These are phyloP conservation scores for Periophthalmus magnuspinnatus DNA, from an alignment of 2,797 vertebrate genomes.

Conservation along the genomic window DNA sequence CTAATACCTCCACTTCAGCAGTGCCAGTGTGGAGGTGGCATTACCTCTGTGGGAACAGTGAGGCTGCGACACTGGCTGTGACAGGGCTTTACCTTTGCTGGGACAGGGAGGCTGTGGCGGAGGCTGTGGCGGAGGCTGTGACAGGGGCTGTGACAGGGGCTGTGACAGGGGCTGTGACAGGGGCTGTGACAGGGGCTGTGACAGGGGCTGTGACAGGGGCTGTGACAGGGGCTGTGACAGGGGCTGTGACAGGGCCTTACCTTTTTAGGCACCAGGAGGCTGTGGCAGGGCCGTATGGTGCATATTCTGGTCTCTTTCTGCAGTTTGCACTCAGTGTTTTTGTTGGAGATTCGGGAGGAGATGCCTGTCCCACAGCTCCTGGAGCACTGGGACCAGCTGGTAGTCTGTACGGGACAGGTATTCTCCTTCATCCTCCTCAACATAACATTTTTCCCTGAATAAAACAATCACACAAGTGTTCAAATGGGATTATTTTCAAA, in stretches of 20 bases:
- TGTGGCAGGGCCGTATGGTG: slow-evolving; percentile 71
- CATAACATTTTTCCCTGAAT: slow-evolving; percentile 28
- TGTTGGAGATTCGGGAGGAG: slow-evolving; percentile 79
- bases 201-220: slow-evolving; percentile 50
- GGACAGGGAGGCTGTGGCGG: slow-evolving; percentile 51
- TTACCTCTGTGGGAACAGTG: too few species aligned
- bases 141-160: neutral
- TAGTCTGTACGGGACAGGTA: slow-evolving; percentile 73
- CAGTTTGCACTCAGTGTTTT: slow-evolving; percentile 76
- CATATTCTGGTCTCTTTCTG: slow-evolving; percentile 78
- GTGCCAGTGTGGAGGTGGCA: too few species aligned
- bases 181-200: slow-evolving; percentile 52
- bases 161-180: neutral
- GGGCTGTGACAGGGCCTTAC: slow-evolving; percentile 70
- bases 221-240: slow-evolving; percentile 65
- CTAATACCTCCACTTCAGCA: neutral
- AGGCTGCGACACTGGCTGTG: slow-evolving; percentile 1
- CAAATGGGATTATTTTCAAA: neutral
- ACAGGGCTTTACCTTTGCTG: slow-evolving; percentile 71
- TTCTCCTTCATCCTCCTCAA: slow-evolving; percentile 53
- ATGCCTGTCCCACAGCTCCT: slow-evolving; percentile 79
- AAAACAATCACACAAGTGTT: neutral
- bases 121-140: slow-evolving; percentile 31
- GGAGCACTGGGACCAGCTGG: slow-evolving; percentile 81
- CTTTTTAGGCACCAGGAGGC: slow-evolving; percentile 62